phyloP scores from a whole-genome alignment of 2,888 invertebrate species.

The Ormyrus rosae region DNA sequence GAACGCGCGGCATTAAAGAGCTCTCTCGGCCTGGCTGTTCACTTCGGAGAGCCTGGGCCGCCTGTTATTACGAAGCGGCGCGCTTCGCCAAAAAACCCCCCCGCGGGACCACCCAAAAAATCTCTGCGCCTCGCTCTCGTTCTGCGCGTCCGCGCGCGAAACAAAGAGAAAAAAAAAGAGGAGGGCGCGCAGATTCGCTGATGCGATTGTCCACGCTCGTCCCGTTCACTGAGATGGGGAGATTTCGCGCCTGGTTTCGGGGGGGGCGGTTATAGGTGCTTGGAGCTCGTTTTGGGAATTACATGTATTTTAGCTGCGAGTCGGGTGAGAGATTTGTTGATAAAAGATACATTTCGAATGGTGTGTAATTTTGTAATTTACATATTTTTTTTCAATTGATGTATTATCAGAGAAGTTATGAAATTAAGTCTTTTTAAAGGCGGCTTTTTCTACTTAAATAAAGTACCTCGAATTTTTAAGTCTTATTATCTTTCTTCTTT shows the following conservation, averaged over 20 bases:
- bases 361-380: no score
- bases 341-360: no score
- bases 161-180: not conserved
- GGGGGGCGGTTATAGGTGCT: not conserved
- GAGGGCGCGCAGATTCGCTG: not conserved
- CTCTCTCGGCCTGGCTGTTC: not conserved
- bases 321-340: no score
- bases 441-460: no score
- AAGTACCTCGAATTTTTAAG: no score
- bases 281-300: no score
- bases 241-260: conserved; percentile 12
- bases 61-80: conserved; percentile 35
- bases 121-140: not conserved
- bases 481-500: no score
- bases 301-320: no score
- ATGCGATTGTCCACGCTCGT: conserved; percentile 48
- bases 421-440: no score
- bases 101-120: conserved; percentile 52
- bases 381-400: no score
- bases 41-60: not conserved
- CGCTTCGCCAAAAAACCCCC: not conserved
- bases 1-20: not conserved
- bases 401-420: no score
- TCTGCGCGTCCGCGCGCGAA: conserved; percentile 11
- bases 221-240: conserved; percentile 21